These are phyloP conservation scores for Zoanthus sansibaricus DNA, from an alignment of 92 coral and sea anemone genomes.

Conservation along the genomic window DNA sequence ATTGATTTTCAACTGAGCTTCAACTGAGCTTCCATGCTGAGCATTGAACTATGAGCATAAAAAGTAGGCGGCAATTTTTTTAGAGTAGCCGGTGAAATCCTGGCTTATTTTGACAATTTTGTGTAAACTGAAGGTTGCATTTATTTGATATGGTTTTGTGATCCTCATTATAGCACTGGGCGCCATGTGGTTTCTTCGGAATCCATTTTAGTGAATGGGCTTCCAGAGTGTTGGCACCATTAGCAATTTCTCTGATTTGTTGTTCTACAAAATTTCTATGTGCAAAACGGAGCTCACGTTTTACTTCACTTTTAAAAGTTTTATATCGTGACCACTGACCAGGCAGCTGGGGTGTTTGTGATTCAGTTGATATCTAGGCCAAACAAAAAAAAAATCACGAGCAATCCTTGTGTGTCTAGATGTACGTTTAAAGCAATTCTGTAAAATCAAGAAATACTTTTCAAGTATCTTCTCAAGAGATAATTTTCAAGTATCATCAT, in stretches of 20 bases:
- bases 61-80: no score
- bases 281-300: conserved; percentile 55
- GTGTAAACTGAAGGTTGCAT: conserved; percentile 38
- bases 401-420: no score
- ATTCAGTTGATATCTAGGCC: no score
- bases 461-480: background rate
- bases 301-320: conserved; percentile 59
- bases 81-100: background rate
- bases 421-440: no score
- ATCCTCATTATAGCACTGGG: conserved; percentile 23
- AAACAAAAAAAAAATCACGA: no score
- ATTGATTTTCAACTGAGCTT: no score
- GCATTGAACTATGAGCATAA: no score
- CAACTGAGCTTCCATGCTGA: no score
- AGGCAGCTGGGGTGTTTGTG: conserved; percentile 53
- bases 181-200: conserved; percentile 53
- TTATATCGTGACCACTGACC: conserved; percentile 56
- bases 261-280: conserved; percentile 50
- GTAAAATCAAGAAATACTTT: background rate
- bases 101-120: conserved; percentile 38
- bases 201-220: conserved; percentile 54
- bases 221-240: conserved; percentile 58
- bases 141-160: conserved; percentile 44
- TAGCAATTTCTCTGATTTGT: conserved; percentile 48
- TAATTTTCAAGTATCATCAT: conserved; percentile 10